A percentile compares a stretch with the other conserved stretches of the same genome.
phyloP scores from a whole-genome alignment of 2,888 invertebrate genomes.

The Himalopsyche tibetana region DNA sequence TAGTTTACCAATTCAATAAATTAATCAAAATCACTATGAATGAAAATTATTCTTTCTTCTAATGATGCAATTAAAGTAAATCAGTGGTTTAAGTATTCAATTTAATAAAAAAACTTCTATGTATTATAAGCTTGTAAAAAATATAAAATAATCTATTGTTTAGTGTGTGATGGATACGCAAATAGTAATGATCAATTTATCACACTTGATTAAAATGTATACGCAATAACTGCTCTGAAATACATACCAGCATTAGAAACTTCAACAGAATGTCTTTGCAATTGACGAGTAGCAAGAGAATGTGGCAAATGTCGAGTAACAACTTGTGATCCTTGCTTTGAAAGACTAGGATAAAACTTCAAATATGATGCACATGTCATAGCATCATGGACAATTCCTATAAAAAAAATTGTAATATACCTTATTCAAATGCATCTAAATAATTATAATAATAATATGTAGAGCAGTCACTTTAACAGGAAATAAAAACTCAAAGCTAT shows the following conservation, averaged over 20 bases:
- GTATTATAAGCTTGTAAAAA: too few relatives aligned
- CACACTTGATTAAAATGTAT: slow-evolving; percentile 48
- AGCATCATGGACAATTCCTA: slow-evolving; percentile 95
- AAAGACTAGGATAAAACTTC: slow-evolving; percentile 92
- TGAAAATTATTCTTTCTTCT: too few relatives aligned
- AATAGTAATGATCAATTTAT: too few relatives aligned
- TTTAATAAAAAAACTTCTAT: too few relatives aligned
- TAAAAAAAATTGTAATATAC: slow-evolving; percentile 49
- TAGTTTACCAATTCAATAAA: too few relatives aligned
- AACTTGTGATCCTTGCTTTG: slow-evolving; percentile 86
- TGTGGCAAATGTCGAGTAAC: slow-evolving; percentile 77
- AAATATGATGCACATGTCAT: slow-evolving; percentile 98
- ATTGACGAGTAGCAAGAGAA: slow-evolving; percentile 66
- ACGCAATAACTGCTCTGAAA: slow-evolving; percentile 23
- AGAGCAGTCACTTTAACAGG: not conserved
- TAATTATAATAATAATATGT: not conserved
- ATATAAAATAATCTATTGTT: too few relatives aligned
- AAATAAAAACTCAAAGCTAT: not conserved
- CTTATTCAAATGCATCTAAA: not conserved
- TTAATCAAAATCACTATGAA: too few relatives aligned
- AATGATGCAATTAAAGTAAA: too few relatives aligned
- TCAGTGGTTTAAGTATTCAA: too few relatives aligned
- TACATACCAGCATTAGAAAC: slow-evolving; percentile 80
- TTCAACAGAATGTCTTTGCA: slow-evolving; percentile 90
- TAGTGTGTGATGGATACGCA: too few relatives aligned